Conservation (phyloP, 1,140 invertebrate genomes). For the Drusus annulatus region DNA sequence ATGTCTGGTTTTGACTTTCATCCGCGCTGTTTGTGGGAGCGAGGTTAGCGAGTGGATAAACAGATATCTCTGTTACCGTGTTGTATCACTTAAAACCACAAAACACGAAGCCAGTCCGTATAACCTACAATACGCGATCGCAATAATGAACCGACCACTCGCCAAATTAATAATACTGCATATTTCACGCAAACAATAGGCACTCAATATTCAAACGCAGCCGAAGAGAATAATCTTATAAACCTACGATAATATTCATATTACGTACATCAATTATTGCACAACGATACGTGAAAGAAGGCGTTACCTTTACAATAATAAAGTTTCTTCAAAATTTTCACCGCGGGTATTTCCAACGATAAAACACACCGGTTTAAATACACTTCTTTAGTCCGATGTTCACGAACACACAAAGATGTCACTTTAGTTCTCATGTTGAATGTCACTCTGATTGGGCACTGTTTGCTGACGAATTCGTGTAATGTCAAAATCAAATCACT, state of each 20-base stretch:
- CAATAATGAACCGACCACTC: background rate
- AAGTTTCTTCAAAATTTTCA: background rate
- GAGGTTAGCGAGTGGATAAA: conserved; percentile 38
- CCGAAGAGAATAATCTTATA: background rate
- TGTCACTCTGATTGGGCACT: conserved; percentile 59
- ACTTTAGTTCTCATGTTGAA: conserved; percentile 60
- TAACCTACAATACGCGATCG: background rate
- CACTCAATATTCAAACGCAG: no score
- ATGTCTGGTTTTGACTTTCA: conserved; percentile 40
- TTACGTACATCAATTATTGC: background rate
- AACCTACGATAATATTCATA: background rate
- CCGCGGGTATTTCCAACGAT: background rate
- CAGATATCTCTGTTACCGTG: conserved; percentile 28
- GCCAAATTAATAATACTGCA: no score
- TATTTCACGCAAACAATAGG: no score
- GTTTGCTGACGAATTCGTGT: conserved; percentile 58
- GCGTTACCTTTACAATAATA: background rate
- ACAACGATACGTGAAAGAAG: background rate
- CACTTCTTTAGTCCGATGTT: background rate
- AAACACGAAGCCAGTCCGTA: background rate
- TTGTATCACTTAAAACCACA: conserved; percentile 38
- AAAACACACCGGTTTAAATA: background rate
- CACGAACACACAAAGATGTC: background rate
- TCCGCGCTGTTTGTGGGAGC: background rate
- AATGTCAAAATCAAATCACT: conserved; percentile 11